Evolutionary conservation across 2,113 vertebrate genomes (phyloP).

Genomic region (Eurystomus gularis): DNA sequence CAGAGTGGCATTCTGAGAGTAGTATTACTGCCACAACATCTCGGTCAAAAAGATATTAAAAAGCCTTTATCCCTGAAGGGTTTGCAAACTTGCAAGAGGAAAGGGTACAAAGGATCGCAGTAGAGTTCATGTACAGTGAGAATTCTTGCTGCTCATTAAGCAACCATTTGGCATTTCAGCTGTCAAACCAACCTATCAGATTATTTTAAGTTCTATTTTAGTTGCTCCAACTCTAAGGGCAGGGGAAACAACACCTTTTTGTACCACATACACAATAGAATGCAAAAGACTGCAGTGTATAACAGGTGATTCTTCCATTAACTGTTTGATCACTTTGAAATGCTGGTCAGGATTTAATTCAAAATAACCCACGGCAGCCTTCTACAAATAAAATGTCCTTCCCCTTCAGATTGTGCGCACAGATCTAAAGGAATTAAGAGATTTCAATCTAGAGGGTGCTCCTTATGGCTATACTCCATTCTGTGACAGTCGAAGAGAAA

Average conservation of each 20-base stretch:
- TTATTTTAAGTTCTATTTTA: background rate
- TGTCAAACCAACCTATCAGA: background rate
- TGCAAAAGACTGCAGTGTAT: background rate
- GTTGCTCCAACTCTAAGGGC: background rate
- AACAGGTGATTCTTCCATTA: background rate
- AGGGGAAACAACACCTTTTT: background rate
- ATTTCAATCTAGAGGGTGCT: slow-evolving; percentile 93
- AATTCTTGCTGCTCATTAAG: background rate
- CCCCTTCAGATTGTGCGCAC: slow-evolving; percentile 90
- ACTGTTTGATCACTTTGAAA: background rate
- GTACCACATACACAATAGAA: background rate
- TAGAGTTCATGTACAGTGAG: background rate
- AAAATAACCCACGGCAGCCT: background rate
- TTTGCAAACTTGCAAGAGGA: background rate
- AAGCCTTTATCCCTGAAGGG: background rate
- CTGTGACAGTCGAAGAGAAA: slow-evolving; percentile 94
- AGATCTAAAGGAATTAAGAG: slow-evolving; percentile 92
- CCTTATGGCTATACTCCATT: slow-evolving; percentile 97
- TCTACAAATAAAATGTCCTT: background rate
- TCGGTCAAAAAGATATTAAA: background rate
- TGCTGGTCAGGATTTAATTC: background rate
- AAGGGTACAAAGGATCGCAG: background rate
- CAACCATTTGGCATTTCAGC: background rate
- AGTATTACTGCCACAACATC: background rate
- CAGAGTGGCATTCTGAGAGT: background rate